Evolutionary conservation across 2,888 invertebrate species (phyloP).

Genomic region (Osedax frankpressi): DNA sequence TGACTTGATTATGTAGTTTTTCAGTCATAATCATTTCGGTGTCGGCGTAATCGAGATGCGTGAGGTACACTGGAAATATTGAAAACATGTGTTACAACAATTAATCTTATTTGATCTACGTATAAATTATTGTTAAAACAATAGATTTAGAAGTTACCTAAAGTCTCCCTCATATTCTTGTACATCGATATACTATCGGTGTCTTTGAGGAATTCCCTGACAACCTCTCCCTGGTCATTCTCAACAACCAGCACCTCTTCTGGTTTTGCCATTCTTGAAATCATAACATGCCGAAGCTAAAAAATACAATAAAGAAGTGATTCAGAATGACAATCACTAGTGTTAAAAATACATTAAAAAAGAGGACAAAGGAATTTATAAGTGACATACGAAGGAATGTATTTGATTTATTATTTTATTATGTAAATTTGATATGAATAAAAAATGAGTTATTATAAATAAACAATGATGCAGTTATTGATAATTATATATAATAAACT

Average conservation of each 20-base stretch:
- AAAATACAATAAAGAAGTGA: slow-evolving; percentile 26
- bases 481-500: not conserved
- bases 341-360: not conserved
- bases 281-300: slow-evolving; percentile 83
- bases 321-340: not conserved
- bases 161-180: slow-evolving; percentile 86
- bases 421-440: not conserved
- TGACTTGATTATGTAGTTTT: slow-evolving; percentile 92
- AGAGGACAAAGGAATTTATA: not conserved
- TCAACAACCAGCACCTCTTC: slow-evolving; percentile 98
- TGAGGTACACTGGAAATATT: slow-evolving; percentile 66
- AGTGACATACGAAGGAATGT: not conserved
- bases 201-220: slow-evolving; percentile 98
- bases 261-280: slow-evolving; percentile 97
- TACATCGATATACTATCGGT: slow-evolving; percentile 98
- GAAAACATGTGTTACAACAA: not conserved
- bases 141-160: slow-evolving; percentile 32
- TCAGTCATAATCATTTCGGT: slow-evolving; percentile 98
- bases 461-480: too few species aligned
- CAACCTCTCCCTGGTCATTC: slow-evolving; percentile 98
- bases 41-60: slow-evolving; percentile 92
- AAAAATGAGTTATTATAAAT: too few species aligned
- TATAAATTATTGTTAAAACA: not conserved
- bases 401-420: not conserved
- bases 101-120: not conserved